A percentile compares a stretch with the other conserved stretches of the same genome.
Evolutionary conservation across 2,888 invertebrate species (phyloP).

Genomic region (Aphodius sticticus): DNA sequence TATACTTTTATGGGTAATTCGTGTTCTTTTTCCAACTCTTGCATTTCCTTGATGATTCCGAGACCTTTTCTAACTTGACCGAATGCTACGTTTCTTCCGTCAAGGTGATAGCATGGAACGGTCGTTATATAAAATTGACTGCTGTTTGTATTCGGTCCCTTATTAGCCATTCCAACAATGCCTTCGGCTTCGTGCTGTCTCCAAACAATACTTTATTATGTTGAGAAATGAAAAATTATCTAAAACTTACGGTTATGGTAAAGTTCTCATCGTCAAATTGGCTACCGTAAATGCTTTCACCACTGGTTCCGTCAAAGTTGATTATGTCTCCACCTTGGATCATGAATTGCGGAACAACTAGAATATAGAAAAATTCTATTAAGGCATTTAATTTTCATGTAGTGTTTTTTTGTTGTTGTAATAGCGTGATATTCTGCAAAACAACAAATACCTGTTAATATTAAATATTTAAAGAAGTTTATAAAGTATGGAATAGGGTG

Average conservation of each 20-base stretch:
- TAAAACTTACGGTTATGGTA: slow-evolving; percentile 54
- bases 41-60: slow-evolving; percentile 75
- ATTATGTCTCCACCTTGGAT: slow-evolving; percentile 85
- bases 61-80: slow-evolving; percentile 82
- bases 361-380: slow-evolving; percentile 47
- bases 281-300: slow-evolving; percentile 94
- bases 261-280: slow-evolving; percentile 93
- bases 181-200: slow-evolving; percentile 61
- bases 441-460: no score
- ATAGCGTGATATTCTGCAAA: no score
- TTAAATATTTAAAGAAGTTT: no score
- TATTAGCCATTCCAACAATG: slow-evolving; percentile 82
- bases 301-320: slow-evolving; percentile 83
- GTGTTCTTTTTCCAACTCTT: slow-evolving; percentile 66
- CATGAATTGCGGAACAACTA: slow-evolving; percentile 88
- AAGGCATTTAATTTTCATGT: neutral
- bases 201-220: neutral
- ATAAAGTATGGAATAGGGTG: no score
- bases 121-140: slow-evolving; percentile 95
- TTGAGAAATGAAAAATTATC: slow-evolving; percentile 4
- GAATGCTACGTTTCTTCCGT: slow-evolving; percentile 83
- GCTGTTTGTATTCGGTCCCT: slow-evolving; percentile 85
- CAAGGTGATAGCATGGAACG: slow-evolving; percentile 77
- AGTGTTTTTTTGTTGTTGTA: slow-evolving; percentile 7
- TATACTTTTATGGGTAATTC: slow-evolving; percentile 70